Evolutionary conservation across 2,888 invertebrate species (phyloP).

Genomic region (Sericinus montela): DNA sequence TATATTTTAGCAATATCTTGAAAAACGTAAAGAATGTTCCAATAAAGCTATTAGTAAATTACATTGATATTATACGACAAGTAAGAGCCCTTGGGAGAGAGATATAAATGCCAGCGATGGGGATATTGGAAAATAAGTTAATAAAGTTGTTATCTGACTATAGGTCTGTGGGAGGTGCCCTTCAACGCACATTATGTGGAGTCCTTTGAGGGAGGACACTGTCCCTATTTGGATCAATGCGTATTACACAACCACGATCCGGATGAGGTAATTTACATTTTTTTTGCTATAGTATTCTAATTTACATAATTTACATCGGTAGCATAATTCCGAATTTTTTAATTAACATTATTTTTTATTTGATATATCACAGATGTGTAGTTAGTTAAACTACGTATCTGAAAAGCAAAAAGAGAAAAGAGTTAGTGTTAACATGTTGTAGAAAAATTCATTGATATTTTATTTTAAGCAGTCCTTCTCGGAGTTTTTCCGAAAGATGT

Average conservation of each 20-base stretch:
- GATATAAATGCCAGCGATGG: conserved; percentile 6
- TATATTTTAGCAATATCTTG: neutral
- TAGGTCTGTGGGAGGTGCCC: conserved; percentile 95
- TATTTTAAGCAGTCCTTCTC: too few relatives aligned
- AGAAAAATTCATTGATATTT: too few relatives aligned
- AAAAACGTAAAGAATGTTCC: neutral
- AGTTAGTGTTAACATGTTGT: too few relatives aligned
- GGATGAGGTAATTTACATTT: conserved; percentile 68
- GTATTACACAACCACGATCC: conserved; percentile 93
- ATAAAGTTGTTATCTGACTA: conserved; percentile 15
- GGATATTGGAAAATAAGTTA: conserved; percentile 19
- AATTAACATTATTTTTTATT: too few relatives aligned
- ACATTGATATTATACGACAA: conserved; percentile 7
- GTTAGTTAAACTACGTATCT: too few relatives aligned
- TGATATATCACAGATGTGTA: too few relatives aligned
- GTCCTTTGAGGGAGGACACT: conserved; percentile 93
- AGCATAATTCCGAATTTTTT: too few relatives aligned
- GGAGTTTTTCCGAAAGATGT: too few relatives aligned
- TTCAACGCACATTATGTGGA: conserved; percentile 94
- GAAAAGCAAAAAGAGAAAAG: too few relatives aligned
- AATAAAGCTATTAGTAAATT: conserved; percentile 9
- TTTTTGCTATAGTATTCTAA: too few relatives aligned
- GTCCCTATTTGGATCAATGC: conserved; percentile 94
- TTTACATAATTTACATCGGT: too few relatives aligned
- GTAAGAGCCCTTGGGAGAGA: conserved; percentile 4